Evolutionary conservation across 2,797 vertebrate species (phyloP).

Genomic region (Betta splendens): DNA sequence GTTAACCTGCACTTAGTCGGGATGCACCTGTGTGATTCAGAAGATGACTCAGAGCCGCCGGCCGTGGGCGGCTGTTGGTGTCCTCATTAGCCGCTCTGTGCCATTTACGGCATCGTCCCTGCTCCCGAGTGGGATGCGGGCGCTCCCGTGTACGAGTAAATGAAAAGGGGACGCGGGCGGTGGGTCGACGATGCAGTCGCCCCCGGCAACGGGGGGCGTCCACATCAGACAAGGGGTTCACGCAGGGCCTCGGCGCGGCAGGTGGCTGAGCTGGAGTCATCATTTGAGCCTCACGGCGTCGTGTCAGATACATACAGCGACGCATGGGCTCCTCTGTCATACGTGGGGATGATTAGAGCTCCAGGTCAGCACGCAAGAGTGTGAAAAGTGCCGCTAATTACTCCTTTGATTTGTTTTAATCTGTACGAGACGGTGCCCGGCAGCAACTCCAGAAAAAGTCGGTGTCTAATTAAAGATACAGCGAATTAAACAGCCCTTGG

Average conservation of each 20-base stretch:
- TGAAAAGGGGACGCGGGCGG: slow-evolving; percentile 50
- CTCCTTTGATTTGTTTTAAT: too few relatives aligned
- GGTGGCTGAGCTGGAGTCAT: slow-evolving; percentile 70
- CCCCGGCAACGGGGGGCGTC: slow-evolving; percentile 71
- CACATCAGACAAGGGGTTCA: slow-evolving; percentile 48
- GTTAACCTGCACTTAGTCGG: slow-evolving; percentile 44
- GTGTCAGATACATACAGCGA: slow-evolving; percentile 37
- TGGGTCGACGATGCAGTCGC: slow-evolving; percentile 36
- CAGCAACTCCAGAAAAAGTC: too few relatives aligned
- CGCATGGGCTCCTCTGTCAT: too few relatives aligned
- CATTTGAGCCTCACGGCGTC: slow-evolving; percentile 64
- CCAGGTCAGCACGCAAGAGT: too few relatives aligned
- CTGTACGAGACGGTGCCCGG: too few relatives aligned
- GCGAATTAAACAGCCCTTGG: too few relatives aligned
- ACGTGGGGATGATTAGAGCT: too few relatives aligned
- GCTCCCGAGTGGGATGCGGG: slow-evolving; percentile 36
- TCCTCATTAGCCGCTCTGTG: slow-evolving; percentile 49
- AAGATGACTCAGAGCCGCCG: slow-evolving; percentile 69
- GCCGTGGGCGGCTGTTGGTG: slow-evolving; percentile 50
- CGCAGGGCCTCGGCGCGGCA: slow-evolving; percentile 52
- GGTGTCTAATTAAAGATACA: too few relatives aligned
- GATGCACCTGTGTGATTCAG: slow-evolving; percentile 61
- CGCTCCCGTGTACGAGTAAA: slow-evolving; percentile 27
- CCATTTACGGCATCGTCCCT: slow-evolving; percentile 38
- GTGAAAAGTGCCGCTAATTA: too few relatives aligned